These are phyloP conservation scores for Micoletzkya japonica DNA, from an alignment of 2,888 invertebrate genomes.

Conservation along the genomic window DNA sequence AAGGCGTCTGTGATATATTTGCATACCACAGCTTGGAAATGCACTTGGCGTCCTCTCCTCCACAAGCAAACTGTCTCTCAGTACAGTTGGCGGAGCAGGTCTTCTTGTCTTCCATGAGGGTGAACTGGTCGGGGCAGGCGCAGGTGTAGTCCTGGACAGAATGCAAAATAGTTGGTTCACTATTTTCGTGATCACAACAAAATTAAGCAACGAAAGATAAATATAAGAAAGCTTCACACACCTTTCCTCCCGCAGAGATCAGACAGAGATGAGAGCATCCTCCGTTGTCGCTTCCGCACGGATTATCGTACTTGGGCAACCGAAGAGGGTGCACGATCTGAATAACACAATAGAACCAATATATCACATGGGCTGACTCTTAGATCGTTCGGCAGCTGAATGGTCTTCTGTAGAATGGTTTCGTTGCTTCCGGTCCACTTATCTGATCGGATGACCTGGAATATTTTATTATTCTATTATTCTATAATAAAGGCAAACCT, in stretches of 20 bases:
- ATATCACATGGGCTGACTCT: conserved; percentile 34
- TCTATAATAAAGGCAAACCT: conserved; percentile 14
- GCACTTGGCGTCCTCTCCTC: conserved; percentile 71
- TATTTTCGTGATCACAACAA: not conserved
- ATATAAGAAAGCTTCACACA: too few relatives aligned
- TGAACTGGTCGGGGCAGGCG: conserved; percentile 92
- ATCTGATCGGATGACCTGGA: conserved; percentile 79
- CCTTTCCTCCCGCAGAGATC: conserved; percentile 71
- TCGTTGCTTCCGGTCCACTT: conserved; percentile 77
- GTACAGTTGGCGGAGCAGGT: conserved; percentile 78
- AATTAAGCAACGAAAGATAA: not conserved
- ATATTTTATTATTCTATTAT: not conserved
- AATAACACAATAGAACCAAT: not conserved
- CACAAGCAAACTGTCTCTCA: conserved; percentile 80
- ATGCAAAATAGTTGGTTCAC: not conserved
- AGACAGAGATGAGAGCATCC: conserved; percentile 94
- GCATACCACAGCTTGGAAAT: conserved; percentile 82
- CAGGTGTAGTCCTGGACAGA: conserved; percentile 71
- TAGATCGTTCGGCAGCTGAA: conserved; percentile 63
- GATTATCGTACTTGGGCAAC: conserved; percentile 83
- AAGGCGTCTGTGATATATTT: not conserved
- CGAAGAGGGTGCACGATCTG: conserved; percentile 56
- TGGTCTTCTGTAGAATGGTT: conserved; percentile 54
- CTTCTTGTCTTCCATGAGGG: conserved; percentile 67
- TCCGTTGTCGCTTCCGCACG: conserved; percentile 88